phyloP scores from a whole-genome alignment of 2,113 vertebrate genomes.

The Zingel zingel region DNA sequence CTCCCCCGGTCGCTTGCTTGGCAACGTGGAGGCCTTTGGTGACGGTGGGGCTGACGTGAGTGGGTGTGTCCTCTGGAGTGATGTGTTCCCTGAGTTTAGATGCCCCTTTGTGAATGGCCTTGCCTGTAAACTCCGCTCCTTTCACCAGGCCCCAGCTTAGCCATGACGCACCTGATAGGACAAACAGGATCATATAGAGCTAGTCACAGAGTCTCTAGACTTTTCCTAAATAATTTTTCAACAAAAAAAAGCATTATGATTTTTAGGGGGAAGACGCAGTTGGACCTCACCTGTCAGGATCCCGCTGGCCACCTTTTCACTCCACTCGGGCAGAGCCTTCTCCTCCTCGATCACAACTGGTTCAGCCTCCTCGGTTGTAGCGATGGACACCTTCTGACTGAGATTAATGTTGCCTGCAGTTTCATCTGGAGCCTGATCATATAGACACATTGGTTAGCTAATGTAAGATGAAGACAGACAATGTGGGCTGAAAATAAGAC shows the following conservation, averaged over 20 bases:
- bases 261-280: background rate
- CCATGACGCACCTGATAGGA: constrained; percentile 94
- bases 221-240: background rate
- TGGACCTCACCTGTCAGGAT: constrained; percentile 91
- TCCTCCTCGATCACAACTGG: constrained; percentile 61
- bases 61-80: constrained; percentile 94
- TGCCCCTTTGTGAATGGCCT: constrained; percentile 95
- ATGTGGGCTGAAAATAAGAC: constrained; percentile 8
- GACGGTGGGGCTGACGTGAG: constrained; percentile 92
- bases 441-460: constrained; percentile 63
- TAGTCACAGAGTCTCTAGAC: background rate
- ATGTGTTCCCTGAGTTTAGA: constrained; percentile 95
- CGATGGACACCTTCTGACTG: constrained; percentile 88
- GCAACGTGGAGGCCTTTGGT: constrained; percentile 92
- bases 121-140: constrained; percentile 96
- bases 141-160: constrained; percentile 96
- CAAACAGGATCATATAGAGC: constrained; percentile 28
- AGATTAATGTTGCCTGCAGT: constrained; percentile 88
- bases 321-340: constrained; percentile 92
- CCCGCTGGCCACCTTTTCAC: constrained; percentile 94
- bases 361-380: constrained; percentile 76
- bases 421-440: constrained; percentile 86
- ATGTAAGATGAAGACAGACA: background rate
- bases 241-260: background rate
- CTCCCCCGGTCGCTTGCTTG: constrained; percentile 96